Base-by-base conservation (phyloP, 53 echinoderm and acorn worm species). In the Paracentrotus lividus region DNA sequence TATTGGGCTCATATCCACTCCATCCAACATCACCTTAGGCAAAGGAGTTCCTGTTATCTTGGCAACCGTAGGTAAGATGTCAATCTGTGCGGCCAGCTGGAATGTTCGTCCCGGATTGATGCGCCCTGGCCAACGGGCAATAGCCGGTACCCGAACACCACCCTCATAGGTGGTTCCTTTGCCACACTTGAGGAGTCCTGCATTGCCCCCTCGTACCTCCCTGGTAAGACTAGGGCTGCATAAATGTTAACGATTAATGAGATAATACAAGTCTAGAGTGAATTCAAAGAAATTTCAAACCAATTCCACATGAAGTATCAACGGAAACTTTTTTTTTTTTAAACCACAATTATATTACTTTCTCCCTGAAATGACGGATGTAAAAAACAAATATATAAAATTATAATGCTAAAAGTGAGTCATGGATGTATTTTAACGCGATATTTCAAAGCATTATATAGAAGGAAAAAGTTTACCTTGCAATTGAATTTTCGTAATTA, bases 161-260 rank as follows among this genome's bases (percentile, higher is more conserved):
- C 98, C 98, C 93, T 98, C 98, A 84, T 98, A 98, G 31, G 97
- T 97, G 52, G 97, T 98, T 4, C 97, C 97, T 93, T 98, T 97
- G 32, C 98, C 97, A 72, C 98, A 98, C 77, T 98, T 98, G 67
- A 98, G 93, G 18, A 95, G 92, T 20, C 97, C 98, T 31, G 98
- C 98, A 85, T 94, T 96, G 52, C 98, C 98, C 24, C 98, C 98
- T 64, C 95, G 38, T 7, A 72, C 92, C 26, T 94, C 92, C 72
- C 94, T 51, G 27, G 29, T 77, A 31, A 95, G 58, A 42, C 94
- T 92, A 9, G 96, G 96, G 36, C 96, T 96, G 64, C n/a, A 85
- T 72, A 54, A 0, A 56, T 29, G 58, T 20, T 36, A 33, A 85
- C 1, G n/a, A n/a, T n/a, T n/a, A n/a, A n/a, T n/a, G n/a, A n/a